Base-by-base conservation (phyloP, 2,888 invertebrate genomes). In the Furcula furcula region DNA sequence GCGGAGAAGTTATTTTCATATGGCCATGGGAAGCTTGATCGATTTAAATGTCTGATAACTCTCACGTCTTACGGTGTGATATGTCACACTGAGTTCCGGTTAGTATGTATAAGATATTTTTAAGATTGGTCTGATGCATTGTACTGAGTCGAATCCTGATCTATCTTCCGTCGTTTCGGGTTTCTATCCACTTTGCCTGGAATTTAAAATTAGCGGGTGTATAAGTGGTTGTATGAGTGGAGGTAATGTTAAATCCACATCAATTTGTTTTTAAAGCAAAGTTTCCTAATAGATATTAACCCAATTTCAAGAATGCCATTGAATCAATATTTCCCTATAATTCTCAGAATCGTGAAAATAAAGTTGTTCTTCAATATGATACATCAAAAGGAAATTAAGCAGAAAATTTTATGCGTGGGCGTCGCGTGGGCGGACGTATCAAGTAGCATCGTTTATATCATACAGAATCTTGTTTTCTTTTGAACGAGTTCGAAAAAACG, bases 381-480 rank as follows among this genome's bases (percentile, higher is more conserved):
- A 53, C 39, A 34, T 55, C 55, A 55, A 47, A 34, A 46, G 45
- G 43, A 38, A 50, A 25, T 35, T 49, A 40, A 40, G 45, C 46
- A 39, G 40, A 33, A 48, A 46, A 44, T 43, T 51, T 51, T 45
- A 35, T 38, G 42, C 28, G 55, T 55, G 43, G 55, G 55, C 13
- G 45, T 35, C 27, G 33, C 42, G 55, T 55, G 46, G 55, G 53
- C 29, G 21, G 40, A 26, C 31, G 46, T 55, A 55, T 55, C 55
- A 50, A 38, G 52, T 55, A 55, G 53, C 55, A 55, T 53, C 46
- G 36, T 46, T 53, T 53, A 55, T 49, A 55, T 55, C 53, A 55
- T 35, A 40, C 40, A 38, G 43, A 46, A 46, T 50, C 42, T 42
- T 45, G 40, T 16, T 11, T 40, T 50, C 4, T 54, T 49, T 55